Evolutionary conservation across 2,888 invertebrate species (phyloP), one percentile per base, ranked within the genome.

Genomic region (Mellilla xanthometata): DNA sequence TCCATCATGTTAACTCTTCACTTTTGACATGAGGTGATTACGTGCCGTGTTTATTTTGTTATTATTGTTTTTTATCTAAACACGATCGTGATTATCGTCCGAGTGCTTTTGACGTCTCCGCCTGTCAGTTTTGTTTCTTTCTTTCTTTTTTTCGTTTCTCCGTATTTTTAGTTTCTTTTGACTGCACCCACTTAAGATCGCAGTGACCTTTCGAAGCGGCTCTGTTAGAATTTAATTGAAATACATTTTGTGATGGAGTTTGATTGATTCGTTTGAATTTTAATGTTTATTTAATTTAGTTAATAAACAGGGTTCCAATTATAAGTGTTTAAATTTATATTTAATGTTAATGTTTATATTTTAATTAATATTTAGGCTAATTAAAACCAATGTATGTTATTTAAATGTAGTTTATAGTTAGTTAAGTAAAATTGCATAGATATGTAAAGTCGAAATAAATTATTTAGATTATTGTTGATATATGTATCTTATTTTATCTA

Each of bases 21-120:
- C 63, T 65, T 57, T 73, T 77, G 81, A 83, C 85, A 70, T 65
- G 76, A 82, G 74, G 81, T 87, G 87, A 87, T 88, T 88, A 86
- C 74, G 74, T 64, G 65, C 57, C 72, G 74, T 85, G 84, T 87
- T 86, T 86, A 79, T 86, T 85, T 84, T 85, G 81, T 87, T 84
- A 77, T 81, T 82, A 80, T 81, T 76, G 72, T 76, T 81, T 81
- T 83, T 86, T 87, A 85, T 87, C 86, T 80, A 82, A 86, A 86
- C 86, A 84, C 87, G 81, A 81, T 85, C 84, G 76, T 85, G 81
- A 86, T 84, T 86, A 84, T 79, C 75, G 76, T 64, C 65, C 68
- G 70, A 75, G 73, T 70, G 73, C 65, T 65, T 58, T 62, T 58
- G 60, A 68, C 68, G 79, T 68, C 72, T 54, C 60, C 19, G 19